A percentile compares a stretch with the other conserved stretches of the same genome.
These are phyloP conservation scores for Platygyra sinensis DNA, from an alignment of 64 coral and sea anemone genomes.

Conservation along the genomic window DNA sequence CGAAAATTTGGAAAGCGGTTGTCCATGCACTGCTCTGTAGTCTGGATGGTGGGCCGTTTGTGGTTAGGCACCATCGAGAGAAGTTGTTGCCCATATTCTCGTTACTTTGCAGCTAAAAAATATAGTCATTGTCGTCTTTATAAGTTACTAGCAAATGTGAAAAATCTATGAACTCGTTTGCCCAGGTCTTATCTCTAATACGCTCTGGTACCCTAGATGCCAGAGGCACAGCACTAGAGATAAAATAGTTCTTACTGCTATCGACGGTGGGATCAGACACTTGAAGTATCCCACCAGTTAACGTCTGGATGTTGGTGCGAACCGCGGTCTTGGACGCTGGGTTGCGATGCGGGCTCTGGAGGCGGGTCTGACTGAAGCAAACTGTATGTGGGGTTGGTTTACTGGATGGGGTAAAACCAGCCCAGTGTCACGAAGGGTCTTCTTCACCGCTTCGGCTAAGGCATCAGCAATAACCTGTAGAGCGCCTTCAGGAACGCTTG, in stretches of 20 bases:
- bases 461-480: too few species aligned
- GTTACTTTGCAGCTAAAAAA: neutral
- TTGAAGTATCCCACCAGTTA: too few species aligned
- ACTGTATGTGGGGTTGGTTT: too few species aligned
- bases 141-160: neutral
- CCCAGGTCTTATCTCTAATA: neutral
- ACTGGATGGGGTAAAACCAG: too few species aligned
- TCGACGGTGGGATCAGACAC: neutral
- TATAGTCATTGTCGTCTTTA: neutral
- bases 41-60: too few species aligned
- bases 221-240: too few species aligned
- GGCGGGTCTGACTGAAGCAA: neutral
- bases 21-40: conserved; percentile 52
- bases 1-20: conserved; percentile 47
- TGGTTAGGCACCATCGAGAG: too few species aligned
- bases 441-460: too few species aligned
- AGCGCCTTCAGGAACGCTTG: too few species aligned
- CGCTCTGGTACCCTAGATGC: neutral
- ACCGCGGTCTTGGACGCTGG: neutral
- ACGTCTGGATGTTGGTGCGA: too few species aligned
- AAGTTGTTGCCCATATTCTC: neutral
- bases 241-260: neutral
- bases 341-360: neutral
- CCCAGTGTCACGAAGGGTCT: too few species aligned
- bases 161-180: too few species aligned